Evolutionary conservation across 1,140 invertebrate species (phyloP).

Genomic region (Drosophila malerkotliana): DNA sequence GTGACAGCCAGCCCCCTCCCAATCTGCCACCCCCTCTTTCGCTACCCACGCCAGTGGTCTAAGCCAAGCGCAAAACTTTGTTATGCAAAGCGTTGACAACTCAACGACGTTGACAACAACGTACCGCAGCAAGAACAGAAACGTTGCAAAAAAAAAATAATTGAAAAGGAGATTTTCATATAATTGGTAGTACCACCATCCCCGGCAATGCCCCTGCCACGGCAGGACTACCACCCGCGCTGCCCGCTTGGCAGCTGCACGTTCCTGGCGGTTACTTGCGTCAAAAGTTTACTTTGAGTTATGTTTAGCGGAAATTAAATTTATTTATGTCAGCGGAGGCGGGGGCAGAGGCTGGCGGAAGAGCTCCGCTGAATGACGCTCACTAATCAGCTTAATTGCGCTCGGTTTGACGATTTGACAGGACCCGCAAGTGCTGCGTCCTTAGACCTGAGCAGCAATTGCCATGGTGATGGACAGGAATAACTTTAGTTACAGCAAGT

Average conservation of each 20-base stretch:
- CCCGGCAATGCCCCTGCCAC: not conserved
- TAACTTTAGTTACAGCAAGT: conserved; percentile 15
- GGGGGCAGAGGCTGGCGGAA: not conserved
- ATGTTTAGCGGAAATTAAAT: conserved; percentile 58
- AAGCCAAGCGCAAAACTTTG: conserved; percentile 40
- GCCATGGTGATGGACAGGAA: conserved; percentile 12
- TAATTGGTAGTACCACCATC: conserved; percentile 33
- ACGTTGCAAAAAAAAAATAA: conserved; percentile 34
- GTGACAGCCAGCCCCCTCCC: conserved; percentile 27
- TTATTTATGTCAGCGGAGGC: conserved; percentile 42
- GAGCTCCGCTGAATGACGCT: conserved; percentile 39
- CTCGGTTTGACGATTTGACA: conserved; percentile 45
- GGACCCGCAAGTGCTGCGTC: conserved; percentile 1
- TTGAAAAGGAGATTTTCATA: conserved; percentile 58
- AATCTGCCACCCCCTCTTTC: conserved; percentile 4
- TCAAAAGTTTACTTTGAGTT: conserved; percentile 59
- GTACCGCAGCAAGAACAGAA: conserved; percentile 30
- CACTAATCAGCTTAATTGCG: conserved; percentile 60
- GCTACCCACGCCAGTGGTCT: conserved; percentile 19
- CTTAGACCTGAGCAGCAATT: not conserved
- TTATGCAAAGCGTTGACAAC: conserved; percentile 63
- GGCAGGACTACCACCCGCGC: not conserved
- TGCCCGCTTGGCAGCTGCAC: conserved; percentile 9
- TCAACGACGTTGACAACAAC: conserved; percentile 42
- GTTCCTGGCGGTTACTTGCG: conserved; percentile 35